Evolutionary conservation across 1,140 invertebrate genomes (phyloP), one percentile per base, ranked within the genome.

Genomic region (Drosophila trapezifrons): DNA sequence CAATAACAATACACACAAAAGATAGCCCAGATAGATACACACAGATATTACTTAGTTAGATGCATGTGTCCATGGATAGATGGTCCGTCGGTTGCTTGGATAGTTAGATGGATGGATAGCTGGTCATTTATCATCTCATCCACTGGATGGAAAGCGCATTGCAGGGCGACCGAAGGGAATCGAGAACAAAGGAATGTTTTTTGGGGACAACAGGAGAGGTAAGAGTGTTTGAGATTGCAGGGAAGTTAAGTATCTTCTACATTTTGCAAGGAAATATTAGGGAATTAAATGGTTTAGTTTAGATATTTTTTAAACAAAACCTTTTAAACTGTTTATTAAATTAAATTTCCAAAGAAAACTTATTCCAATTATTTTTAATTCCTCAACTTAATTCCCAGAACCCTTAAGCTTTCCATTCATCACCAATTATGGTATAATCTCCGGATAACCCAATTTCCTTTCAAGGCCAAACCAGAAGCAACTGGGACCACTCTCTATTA

Each of bases 121-220:
- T 56, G 47, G 79, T 85, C 81, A 87, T 85, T 85, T 85, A 85
- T 85, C 81, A 85, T 86, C 60, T 45, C 29, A 32, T 32, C 46
- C 67, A 52, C 40, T 51, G 62, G 59, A 74, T 65, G 63, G 51
- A 56, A 76, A 76, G 46, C 54, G 56, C 72, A 74, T 47, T 83
- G 49, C 49, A 78, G 55, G 42, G 46, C 38, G 49, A 54, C 32
- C 17, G n/a, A 49, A 51, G 63, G 32, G 54, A 17, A 42, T 29
- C 18, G 59, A 57, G 38, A 43, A 52, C 37, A 75, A 51, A 54
- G 54, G 54, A 37, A 42, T 40, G 1, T 13, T n/a, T 58, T 25
- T 20, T 32, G 38, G 71, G 15, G 42, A 65, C 38, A 35, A 35
- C 12, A 20, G 32, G 20, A 13, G 40, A 64, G 62, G 43, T 67